Conservation (phyloP, 2,888 invertebrate genomes). For the Ommatoiulus sabulosus region DNA sequence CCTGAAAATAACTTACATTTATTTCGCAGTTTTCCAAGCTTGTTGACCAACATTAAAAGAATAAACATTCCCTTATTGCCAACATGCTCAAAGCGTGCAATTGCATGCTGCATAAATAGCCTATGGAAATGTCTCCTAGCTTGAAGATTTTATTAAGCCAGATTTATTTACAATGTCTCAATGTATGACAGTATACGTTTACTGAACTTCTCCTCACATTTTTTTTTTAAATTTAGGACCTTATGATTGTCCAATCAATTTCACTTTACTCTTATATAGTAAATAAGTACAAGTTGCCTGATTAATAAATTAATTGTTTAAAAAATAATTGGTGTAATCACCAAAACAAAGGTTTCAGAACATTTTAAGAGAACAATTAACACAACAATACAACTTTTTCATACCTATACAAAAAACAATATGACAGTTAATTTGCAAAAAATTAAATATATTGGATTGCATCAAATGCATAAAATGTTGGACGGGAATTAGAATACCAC, state of each 20-base stretch:
- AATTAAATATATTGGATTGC: neutral
- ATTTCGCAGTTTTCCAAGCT: too few species aligned
- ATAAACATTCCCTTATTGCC: too few species aligned
- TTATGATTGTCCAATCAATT: conserved; percentile 23
- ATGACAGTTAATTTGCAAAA: neutral
- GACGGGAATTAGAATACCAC: conserved; percentile 3
- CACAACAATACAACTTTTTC: neutral
- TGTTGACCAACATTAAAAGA: too few species aligned
- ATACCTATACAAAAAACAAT: conserved; percentile 39
- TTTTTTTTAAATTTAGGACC: neutral
- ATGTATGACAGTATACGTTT: neutral
- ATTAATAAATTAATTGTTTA: conserved; percentile 15
- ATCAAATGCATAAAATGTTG: neutral
- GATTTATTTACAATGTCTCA: conserved; percentile 30
- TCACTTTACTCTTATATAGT: neutral
- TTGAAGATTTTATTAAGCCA: neutral
- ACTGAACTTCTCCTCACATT: conserved; percentile 14
- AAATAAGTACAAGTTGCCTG: conserved; percentile 14
- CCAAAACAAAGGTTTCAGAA: neutral
- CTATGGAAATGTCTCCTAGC: neutral
- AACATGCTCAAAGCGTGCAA: too few species aligned
- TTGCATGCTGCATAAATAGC: neutral
- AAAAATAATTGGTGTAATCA: neutral
- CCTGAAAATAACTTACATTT: too few species aligned
- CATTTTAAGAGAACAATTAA: neutral